Base-by-base conservation (phyloP, 2,113 vertebrate species). In the Marmota flaviventris region DNA sequence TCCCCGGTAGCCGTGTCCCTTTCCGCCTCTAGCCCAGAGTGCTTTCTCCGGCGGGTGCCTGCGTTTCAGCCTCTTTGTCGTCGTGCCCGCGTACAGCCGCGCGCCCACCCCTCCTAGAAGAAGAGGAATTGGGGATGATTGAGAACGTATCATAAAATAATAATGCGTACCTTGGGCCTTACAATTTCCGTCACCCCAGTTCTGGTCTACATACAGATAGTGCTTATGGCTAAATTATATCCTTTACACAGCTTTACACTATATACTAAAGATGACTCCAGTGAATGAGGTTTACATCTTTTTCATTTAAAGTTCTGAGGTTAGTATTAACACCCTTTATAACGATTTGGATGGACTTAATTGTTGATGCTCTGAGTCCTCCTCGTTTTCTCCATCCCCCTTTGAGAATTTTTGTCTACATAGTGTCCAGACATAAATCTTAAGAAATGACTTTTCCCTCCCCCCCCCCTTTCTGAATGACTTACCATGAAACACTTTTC, bases 271-370 rank as follows among this genome's bases (percentile, higher is more conserved):
- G 72, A 13, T 70, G 73, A 56, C 92, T 96, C 56, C 13, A 48
- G 70, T 11, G 48, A 18, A 42, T 53, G 73, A 89, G 32, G 58
- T 81, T n/a, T 37, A 5, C 29, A 1, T 79, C 22, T 14, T 78
- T 87, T 85, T 78, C 82, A 45, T 58, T 58, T 84, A 0, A 96
- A 97, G 75, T 97, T 93, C 69, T 63, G 73, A 79, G 27, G 45
- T 4, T 83, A 34, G 2, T 65, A 17, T 69, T 70, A 85, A 88
- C 58, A 75, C 29, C 42, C 51, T 24, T 53, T 37, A 12, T 34
- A 78, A 72, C 4, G 63, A 70, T 45, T 34, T 89, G 56, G 8
- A 0, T 70, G 48, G 65, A 51, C 39, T 42, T 39, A 5, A 20
- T 39, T 18, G 27, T 11, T 20, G 69, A 72, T 73, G 22, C 53